These are phyloP conservation scores for Luperina nickerlii DNA, from an alignment of 2,888 invertebrate species.

Conservation along the genomic window DNA sequence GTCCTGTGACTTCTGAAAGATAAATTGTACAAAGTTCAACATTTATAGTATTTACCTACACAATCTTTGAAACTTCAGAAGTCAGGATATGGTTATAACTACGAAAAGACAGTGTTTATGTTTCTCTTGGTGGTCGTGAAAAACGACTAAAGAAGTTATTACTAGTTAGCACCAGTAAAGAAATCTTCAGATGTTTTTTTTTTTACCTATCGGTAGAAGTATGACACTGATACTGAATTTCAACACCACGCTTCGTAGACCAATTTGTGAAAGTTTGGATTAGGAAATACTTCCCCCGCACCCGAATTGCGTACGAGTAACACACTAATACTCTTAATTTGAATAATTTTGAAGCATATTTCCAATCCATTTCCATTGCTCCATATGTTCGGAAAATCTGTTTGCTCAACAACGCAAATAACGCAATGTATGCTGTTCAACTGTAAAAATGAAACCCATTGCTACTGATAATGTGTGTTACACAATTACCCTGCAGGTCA, in stretches of 20 bases:
- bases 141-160: slow-evolving; percentile 7
- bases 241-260: background rate
- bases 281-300: background rate
- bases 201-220: background rate
- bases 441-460: too few species aligned
- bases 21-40: slow-evolving; percentile 5
- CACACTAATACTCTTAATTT: too few species aligned
- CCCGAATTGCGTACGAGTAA: too few species aligned
- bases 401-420: too few species aligned
- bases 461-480: too few species aligned
- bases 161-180: background rate
- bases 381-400: too few species aligned
- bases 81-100: slow-evolving; percentile 11
- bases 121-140: slow-evolving; percentile 14
- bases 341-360: too few species aligned
- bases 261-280: background rate
- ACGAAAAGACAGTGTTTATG: background rate
- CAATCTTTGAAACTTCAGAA: slow-evolving; percentile 12
- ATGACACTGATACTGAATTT: background rate
- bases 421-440: too few species aligned
- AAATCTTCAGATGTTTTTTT: background rate
- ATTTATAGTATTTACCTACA: slow-evolving; percentile 7
- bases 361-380: too few species aligned
- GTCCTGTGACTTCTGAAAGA: slow-evolving; percentile 35
- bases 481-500: background rate